Evolutionary conservation across 2,888 invertebrate species (phyloP).

Genomic region (Malachius bipustulatus): DNA sequence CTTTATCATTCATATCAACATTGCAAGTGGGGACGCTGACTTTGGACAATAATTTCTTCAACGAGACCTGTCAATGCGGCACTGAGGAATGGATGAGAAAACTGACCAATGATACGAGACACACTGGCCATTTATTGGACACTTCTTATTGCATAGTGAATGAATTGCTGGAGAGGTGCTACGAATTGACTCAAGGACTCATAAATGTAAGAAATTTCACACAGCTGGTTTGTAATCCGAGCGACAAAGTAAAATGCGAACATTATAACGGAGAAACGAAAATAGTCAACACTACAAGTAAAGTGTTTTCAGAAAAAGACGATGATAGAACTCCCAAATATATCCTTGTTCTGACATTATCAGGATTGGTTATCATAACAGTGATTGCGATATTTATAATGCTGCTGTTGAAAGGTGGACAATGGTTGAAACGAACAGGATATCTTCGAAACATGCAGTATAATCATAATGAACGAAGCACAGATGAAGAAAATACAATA

Average conservation of each 20-base stretch:
- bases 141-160: slow-evolving; percentile 53
- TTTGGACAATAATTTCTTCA: slow-evolving; percentile 51
- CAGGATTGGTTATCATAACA: slow-evolving; percentile 43
- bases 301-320: slow-evolving; percentile 25
- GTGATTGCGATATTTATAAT: slow-evolving; percentile 42
- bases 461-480: slow-evolving; percentile 46
- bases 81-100: slow-evolving; percentile 46
- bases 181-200: slow-evolving; percentile 51
- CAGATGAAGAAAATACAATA: slow-evolving; percentile 36
- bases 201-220: slow-evolving; percentile 51
- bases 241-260: slow-evolving; percentile 45
- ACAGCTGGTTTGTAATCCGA: slow-evolving; percentile 46
- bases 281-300: slow-evolving; percentile 30
- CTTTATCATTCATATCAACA: slow-evolving; percentile 48
- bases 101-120: slow-evolving; percentile 34
- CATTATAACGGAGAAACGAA: slow-evolving; percentile 37
- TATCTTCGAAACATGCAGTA: slow-evolving; percentile 41
- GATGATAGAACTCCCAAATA: slow-evolving; percentile 24
- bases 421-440: slow-evolving; percentile 47
- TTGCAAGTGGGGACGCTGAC: slow-evolving; percentile 38
- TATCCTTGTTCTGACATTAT: slow-evolving; percentile 31
- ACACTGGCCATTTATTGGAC: slow-evolving; percentile 38
- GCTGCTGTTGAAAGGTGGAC: slow-evolving; percentile 42
- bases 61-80: slow-evolving; percentile 50
- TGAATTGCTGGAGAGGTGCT: slow-evolving; percentile 48